phyloP scores from a whole-genome alignment of 2,888 invertebrate genomes.

The Epsilonema sp. region DNA sequence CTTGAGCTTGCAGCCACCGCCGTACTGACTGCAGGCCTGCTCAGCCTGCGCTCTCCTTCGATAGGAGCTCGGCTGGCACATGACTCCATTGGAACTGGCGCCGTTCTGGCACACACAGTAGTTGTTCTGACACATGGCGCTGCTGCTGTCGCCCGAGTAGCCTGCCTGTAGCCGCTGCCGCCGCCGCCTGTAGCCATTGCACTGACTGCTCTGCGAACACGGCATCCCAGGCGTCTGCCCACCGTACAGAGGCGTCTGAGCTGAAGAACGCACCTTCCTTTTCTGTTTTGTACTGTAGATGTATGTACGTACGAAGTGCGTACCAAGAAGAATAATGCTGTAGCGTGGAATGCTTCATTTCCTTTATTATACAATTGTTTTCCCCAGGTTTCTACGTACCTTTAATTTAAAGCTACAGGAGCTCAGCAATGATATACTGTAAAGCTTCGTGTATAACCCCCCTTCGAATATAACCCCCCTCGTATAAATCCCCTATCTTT shows the following conservation, averaged over 20 bases:
- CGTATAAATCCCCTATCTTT: no score
- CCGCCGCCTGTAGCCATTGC: conserved; percentile 23
- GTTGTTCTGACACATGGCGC: conserved; percentile 16
- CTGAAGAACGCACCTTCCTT: neutral
- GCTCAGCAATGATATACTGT: no score
- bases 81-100: conserved; percentile 15
- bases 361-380: no score
- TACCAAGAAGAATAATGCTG: no score
- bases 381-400: no score
- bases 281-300: no score
- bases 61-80: conserved; percentile 16
- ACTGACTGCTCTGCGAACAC: conserved; percentile 17
- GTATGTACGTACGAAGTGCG: no score
- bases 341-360: no score
- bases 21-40: conserved; percentile 23
- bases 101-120: conserved; percentile 18
- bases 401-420: no score
- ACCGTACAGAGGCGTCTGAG: neutral
- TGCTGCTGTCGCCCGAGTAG: conserved; percentile 12
- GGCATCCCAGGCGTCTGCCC: conserved; percentile 15
- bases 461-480: no score
- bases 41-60: conserved; percentile 16
- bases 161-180: no score
- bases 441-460: no score
- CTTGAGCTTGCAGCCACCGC: conserved; percentile 1